Evolutionary conservation across 2,113 vertebrate species (phyloP), one percentile per base, ranked within the genome.

Genomic region (Pituophis catenifer): DNA sequence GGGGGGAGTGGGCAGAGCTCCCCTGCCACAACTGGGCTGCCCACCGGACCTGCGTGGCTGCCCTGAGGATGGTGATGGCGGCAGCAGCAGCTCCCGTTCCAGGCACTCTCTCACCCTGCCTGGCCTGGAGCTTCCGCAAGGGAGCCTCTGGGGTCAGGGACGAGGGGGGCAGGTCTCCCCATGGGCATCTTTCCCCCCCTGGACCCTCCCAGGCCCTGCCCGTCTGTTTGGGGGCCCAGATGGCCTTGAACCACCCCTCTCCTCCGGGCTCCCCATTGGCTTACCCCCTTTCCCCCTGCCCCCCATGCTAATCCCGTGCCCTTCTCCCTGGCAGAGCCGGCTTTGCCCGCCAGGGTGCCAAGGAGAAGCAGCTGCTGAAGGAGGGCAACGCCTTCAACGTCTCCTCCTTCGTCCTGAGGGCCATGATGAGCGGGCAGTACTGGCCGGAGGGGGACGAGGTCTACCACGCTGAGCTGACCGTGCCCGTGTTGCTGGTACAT

Each of bases 361-460:
- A 99, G 97, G 99, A 99, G 95, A 99, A 99, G 97, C 99, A 99
- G 97, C 97, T 99, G 94, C 95, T 99, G 95, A 98, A 98, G 96
- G 99, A 99, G 89, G 99, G 99, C 89, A 99, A 99, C 0, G 99
- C 99, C 11, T 99, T 99, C 98, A 99, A 99, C 0, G 99, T 99
- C 86, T 99, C 99, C 0, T 99, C 99, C 3, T 99, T 99, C 0
- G 99, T 99, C 58, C 98, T 99, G 94, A 97, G 99, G 10, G 99
- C 99, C 96, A 99, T 99, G 98, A 99, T 99, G 99, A 99, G 99
- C 0, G 99, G 99, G 0, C 99, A 99, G 97, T 99, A 99, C 97
- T 99, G 99, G 99, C 99, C 99, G 0, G 99, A 99, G 94, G 99
- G 99, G 0, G 99, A 99, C 0, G 99, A 99, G 95, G 98, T 99